Evolutionary conservation across 2,888 invertebrate genomes (phyloP), one percentile per base, ranked within the genome.

Genomic region (Hydroisotoma schaefferi): DNA sequence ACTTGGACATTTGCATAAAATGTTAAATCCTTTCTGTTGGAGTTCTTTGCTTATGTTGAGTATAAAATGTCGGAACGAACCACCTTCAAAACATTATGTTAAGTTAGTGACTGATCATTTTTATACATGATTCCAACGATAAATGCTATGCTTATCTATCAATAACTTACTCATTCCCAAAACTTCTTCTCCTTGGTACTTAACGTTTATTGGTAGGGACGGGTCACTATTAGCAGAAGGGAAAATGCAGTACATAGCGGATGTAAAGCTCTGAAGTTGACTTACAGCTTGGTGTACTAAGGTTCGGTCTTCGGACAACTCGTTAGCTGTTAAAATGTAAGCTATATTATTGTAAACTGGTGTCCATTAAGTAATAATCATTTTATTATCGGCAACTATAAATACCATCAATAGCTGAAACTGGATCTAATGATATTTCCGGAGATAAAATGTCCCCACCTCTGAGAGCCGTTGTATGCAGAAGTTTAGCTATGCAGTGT

Each of bases 21-120:
- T 59, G 20, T 73, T 70, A 23, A 77, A 57, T 0, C 71, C n/a
- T 2, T 74, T 68, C 25, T 73, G 71, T 63, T 76, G 75, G 4
- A 77, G 64, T 59, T 78, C 77, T 37, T 73, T 71, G 0, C 76
- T 75, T 55, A 75, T 73, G 67, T 76, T 75, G 70, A 76, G 75
- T 53, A 78, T 71, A 62, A 77, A 77, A 59, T 78, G 77, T 12
- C 78, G 73, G 71, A 77, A 78, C 8, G 77, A 77, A 3, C 78
- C 78, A 43, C 20, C 49, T 59, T 5, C 2, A 23, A 37, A n/a
- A n/a, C n/a, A n/a, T 12, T 15, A 43, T 40, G 28, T 26, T 26
- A 15, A 25, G 23, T 54, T 12, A 12, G n/a, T 10, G 29, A 28
- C 12, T 22, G 38, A 23, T 8, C 23, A n/a, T n/a, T n/a, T n/a